Conservation (phyloP, 2,113 vertebrate genomes). For the Grantiella picta region DNA sequence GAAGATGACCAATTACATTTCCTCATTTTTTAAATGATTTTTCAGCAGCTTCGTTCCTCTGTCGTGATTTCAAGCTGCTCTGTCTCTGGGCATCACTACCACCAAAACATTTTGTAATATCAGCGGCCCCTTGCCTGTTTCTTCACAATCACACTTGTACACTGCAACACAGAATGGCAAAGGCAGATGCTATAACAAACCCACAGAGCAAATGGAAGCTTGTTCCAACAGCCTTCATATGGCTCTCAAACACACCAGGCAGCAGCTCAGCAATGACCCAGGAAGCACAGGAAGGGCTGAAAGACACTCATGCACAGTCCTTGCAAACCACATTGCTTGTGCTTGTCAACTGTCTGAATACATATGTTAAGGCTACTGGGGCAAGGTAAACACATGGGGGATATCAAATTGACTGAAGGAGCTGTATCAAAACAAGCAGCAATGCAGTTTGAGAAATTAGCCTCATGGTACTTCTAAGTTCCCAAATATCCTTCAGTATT, state of each 20-base stretch:
- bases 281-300: neutral
- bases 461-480: neutral
- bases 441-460: neutral
- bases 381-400: neutral
- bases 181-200: neutral
- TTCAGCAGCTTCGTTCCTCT: neutral
- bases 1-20: fast-evolving
- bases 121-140: neutral
- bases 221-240: neutral
- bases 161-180: neutral
- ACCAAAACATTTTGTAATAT: neutral
- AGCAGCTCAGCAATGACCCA: neutral
- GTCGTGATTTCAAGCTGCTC: neutral
- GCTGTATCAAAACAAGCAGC: neutral
- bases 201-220: neutral
- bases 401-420: neutral
- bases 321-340: neutral
- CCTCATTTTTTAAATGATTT: neutral
- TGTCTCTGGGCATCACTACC: neutral
- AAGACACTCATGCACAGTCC: neutral
- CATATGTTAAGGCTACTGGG: neutral
- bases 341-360: neutral
- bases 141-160: neutral
- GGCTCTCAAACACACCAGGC: neutral
- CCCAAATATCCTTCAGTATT: neutral